Evolutionary conservation across 64 coral and sea anemone species (phyloP).

Genomic region (Platygyra sinensis): DNA sequence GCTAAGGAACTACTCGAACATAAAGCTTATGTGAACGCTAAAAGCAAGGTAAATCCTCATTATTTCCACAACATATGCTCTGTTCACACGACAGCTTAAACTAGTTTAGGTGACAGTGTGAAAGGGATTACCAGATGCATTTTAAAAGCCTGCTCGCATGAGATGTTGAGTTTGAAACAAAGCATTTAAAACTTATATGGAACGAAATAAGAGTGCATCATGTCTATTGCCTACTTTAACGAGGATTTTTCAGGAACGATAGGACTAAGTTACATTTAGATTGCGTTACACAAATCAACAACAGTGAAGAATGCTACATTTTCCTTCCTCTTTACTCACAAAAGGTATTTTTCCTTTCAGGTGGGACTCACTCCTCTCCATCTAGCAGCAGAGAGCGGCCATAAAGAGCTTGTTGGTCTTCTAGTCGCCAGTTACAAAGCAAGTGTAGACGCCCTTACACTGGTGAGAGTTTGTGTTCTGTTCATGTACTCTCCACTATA

Average conservation of each 20-base stretch:
- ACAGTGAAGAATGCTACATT: not conserved
- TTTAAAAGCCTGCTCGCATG: too few relatives aligned
- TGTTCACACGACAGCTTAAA: not conserved
- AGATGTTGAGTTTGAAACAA: too few relatives aligned
- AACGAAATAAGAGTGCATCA: too few relatives aligned
- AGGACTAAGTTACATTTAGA: too few relatives aligned
- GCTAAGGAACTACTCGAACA: conserved; percentile 77
- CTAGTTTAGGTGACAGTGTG: too few relatives aligned
- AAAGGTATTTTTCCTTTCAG: conserved; percentile 15
- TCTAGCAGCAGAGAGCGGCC: conserved; percentile 83
- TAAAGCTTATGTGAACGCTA: conserved; percentile 93
- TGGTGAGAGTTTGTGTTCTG: conserved; percentile 49
- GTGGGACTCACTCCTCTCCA: conserved; percentile 87
- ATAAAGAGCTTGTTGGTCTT: conserved; percentile 89
- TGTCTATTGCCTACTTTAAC: too few relatives aligned
- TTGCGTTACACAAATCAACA: too few relatives aligned
- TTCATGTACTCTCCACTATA: too few relatives aligned
- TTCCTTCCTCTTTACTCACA: not conserved
- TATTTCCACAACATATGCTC: not conserved
- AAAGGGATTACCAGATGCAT: too few relatives aligned
- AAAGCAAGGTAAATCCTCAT: conserved; percentile 70
- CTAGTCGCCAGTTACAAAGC: conserved; percentile 78
- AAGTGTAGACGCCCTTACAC: conserved; percentile 78
- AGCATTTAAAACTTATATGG: too few relatives aligned
- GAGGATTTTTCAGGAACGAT: too few relatives aligned